Evolutionary conservation across 2,797 vertebrate species (phyloP).

Genomic region (Sebastes nivosus): DNA sequence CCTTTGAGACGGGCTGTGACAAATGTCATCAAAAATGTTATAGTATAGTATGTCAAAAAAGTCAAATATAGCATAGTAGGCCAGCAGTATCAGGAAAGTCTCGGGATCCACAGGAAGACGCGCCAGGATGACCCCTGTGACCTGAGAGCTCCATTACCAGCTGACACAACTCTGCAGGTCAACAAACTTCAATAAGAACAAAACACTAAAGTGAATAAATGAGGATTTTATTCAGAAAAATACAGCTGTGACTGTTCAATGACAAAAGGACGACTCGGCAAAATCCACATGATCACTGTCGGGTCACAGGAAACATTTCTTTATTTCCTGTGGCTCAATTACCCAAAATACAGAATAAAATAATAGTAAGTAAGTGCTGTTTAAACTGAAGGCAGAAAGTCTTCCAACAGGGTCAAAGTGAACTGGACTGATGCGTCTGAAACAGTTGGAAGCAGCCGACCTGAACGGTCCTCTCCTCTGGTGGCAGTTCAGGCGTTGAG

Average conservation of each 20-base stretch:
- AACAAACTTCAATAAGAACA: neutral
- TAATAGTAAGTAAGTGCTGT: neutral
- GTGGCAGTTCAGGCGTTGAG: constrained; percentile 82
- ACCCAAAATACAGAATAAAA: neutral
- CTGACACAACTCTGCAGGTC: too few relatives aligned
- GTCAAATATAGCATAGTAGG: too few relatives aligned
- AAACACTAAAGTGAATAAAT: neutral
- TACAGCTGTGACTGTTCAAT: neutral
- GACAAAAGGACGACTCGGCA: neutral
- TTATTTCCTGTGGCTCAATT: neutral
- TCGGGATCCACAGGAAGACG: too few relatives aligned
- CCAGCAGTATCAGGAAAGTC: too few relatives aligned
- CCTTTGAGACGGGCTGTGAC: too few relatives aligned
- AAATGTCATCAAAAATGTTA: too few relatives aligned
- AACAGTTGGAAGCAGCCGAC: too few relatives aligned
- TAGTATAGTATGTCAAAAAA: too few relatives aligned
- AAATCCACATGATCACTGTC: neutral
- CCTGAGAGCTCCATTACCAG: too few relatives aligned
- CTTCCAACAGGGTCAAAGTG: neutral
- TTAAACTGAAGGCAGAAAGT: neutral
- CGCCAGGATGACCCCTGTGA: neutral
- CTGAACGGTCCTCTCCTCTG: too few relatives aligned
- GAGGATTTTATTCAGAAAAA: constrained; percentile 28
- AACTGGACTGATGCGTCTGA: neutral
- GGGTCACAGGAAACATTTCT: neutral